Percentiles rank a stretch among this genome's conserved stretches.
phyloP scores from a whole-genome alignment of 2,888 invertebrate species.

The Spilarctia lutea region DNA sequence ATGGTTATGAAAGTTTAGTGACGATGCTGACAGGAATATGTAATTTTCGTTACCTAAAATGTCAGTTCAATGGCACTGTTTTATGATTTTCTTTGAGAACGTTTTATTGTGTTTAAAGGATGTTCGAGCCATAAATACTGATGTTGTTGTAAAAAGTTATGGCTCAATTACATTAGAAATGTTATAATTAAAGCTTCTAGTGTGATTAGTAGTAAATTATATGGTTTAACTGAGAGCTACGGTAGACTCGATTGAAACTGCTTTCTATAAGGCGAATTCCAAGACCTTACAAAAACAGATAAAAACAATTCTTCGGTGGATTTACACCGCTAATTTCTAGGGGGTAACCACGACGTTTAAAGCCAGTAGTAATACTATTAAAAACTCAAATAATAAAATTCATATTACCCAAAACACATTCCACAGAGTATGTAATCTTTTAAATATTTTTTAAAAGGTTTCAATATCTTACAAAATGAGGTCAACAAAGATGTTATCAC shows the following conservation, averaged over 20 bases:
- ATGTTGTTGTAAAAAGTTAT: not conserved
- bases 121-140: not conserved
- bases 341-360: too few species aligned
- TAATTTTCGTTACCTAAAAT: not conserved
- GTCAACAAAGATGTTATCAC: not conserved
- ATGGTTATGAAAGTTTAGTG: slow-evolving; percentile 3
- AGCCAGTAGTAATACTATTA: too few species aligned
- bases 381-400: too few species aligned
- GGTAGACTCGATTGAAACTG: too few species aligned
- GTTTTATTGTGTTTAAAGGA: not conserved
- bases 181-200: not conserved
- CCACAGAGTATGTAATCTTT: not conserved
- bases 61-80: not conserved
- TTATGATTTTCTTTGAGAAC: not conserved
- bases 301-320: too few species aligned
- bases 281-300: too few species aligned
- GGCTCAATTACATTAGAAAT: slow-evolving; percentile 1
- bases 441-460: not conserved
- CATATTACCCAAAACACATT: not conserved
- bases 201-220: not conserved
- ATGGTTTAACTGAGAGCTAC: too few species aligned
- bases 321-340: too few species aligned
- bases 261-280: too few species aligned
- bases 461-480: not conserved
- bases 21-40: not conserved